Evolutionary conservation across 2,888 invertebrate genomes (phyloP), one percentile per base, ranked within the genome.

Genomic region (Dermolepida albohirtum): DNA sequence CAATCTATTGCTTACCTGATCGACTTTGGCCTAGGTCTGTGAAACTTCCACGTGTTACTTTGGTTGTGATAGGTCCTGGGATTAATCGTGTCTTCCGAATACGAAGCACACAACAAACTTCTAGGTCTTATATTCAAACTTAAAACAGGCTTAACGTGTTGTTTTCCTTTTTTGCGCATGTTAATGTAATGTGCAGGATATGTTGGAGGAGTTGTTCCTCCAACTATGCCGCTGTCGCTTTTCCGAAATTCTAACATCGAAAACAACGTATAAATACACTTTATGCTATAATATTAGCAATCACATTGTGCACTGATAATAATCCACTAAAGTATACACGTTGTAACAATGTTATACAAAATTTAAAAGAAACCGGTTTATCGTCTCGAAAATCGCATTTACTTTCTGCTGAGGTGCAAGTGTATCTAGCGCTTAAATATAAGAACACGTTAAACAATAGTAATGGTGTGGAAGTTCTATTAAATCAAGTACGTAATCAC

Each of bases 11-110:
- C 47, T 70, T 80, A 81, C 82, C 82, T 82, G 74, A 77, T 74
- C 29, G 82, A 82, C 71, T 81, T 82, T 12, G 80, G 80, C 64
- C 79, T 75, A 10, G 80, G 81, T 63, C 82, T 77, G 68, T 82
- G 81, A 72, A 82, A 83, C 71, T 82, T 82, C 83, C 83, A 83
- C 12, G 82, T 83, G 73, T 79, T 76, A 73, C 82, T 82, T 63
- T 79, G 79, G 68, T 80, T 79, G 71, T 82, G 81, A 59, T 77
- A 77, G 59, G 76, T 79, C 67, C 74, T 76, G 50, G 75, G 71
- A 73, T 80, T 79, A 55, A 78, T 75, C 62, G 67, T 67, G 41
- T 69, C 64, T 27, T 73, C 71, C 7, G 59, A 50, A 41, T 69
- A 78, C 39, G 74, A 77, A 39, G 78, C 74, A 71, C 82, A 82